A percentile compares a stretch with the other conserved stretches of the same genome.
Conservation (phyloP, 2,113 vertebrate species). For the Caranx melampygus region DNA sequence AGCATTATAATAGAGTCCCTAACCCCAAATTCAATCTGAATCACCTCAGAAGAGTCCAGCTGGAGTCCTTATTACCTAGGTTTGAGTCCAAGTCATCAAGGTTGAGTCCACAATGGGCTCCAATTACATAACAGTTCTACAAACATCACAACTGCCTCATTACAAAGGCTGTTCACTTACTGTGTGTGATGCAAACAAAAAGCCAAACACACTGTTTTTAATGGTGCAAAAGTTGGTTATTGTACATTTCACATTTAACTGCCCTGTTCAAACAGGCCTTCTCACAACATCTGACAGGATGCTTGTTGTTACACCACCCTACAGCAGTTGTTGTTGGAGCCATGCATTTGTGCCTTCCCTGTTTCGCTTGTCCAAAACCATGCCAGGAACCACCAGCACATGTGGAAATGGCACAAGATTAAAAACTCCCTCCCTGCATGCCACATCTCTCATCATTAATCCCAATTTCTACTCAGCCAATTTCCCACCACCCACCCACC, state of each 20-base stretch:
- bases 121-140: too few species aligned
- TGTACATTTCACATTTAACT: not conserved
- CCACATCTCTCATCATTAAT: constrained; percentile 82
- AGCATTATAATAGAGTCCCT: too few species aligned
- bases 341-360: not conserved
- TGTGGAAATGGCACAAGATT: constrained; percentile 58
- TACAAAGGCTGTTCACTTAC: too few species aligned
- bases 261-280: constrained; percentile 10
- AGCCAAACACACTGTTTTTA: too few species aligned
- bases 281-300: constrained; percentile 55
- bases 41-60: too few species aligned
- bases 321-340: constrained; percentile 63
- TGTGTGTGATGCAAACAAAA: too few species aligned
- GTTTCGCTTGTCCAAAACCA: constrained; percentile 35
- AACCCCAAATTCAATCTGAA: too few species aligned
- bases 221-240: too few species aligned
- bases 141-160: too few species aligned
- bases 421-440: constrained; percentile 56
- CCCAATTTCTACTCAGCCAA: constrained; percentile 39
- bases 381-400: constrained; percentile 60
- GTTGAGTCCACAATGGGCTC: too few species aligned
- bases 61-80: too few species aligned
- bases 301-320: constrained; percentile 70
- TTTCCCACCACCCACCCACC: not conserved
- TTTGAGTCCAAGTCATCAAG: too few species aligned